A percentile compares a stretch with the other conserved stretches of the same genome.
Evolutionary conservation across 2,113 vertebrate species (phyloP).

Genomic region (Dasyurus viverrinus): DNA sequence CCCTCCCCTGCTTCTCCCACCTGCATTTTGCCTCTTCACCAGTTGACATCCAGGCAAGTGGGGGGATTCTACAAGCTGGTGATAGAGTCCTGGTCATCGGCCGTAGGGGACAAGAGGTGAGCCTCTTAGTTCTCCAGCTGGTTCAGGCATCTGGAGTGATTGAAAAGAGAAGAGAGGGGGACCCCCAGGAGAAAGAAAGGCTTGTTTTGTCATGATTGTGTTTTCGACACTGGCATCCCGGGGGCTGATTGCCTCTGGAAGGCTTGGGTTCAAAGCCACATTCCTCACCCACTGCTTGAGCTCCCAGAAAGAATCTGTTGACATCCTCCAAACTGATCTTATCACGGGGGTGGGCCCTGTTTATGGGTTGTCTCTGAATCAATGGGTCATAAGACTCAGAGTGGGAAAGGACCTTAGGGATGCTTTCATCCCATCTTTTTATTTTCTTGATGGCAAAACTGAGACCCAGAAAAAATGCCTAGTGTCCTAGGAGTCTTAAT

Average conservation of each 20-base stretch:
- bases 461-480: neutral
- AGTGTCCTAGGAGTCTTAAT: neutral
- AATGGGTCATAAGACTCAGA: neutral
- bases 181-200: neutral
- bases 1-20: neutral
- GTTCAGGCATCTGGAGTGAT: neutral
- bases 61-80: neutral
- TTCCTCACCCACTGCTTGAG: neutral
- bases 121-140: neutral
- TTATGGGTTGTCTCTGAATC: neutral
- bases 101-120: neutral
- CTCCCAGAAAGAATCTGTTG: neutral
- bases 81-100: neutral
- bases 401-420: neutral
- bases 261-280: neutral
- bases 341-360: neutral
- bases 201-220: neutral
- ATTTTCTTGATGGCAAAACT: neutral
- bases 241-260: neutral
- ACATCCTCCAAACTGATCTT: neutral
- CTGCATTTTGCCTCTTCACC: neutral
- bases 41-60: neutral
- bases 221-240: neutral
- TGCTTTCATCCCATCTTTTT: neutral
- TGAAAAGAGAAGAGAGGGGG: neutral